Percentiles rank a stretch among this genome's conserved stretches.
Conservation (phyloP, 2,113 vertebrate species). For the Galemys pyrenaicus region DNA sequence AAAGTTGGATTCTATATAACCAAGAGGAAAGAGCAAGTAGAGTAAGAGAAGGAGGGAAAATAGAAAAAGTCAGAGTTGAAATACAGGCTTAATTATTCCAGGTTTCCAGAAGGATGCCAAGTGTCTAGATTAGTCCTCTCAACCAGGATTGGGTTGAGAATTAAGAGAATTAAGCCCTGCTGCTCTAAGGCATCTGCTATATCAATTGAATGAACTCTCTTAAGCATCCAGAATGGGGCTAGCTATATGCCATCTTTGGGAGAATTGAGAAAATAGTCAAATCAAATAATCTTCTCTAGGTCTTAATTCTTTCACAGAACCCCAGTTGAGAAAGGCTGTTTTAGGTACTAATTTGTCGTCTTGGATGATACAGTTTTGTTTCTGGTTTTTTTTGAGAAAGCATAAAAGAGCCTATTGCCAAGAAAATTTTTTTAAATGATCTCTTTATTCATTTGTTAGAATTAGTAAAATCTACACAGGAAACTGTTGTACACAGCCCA, state of each 20-base stretch:
- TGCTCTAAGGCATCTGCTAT: not conserved
- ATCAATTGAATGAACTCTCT: slow-evolving; percentile 10
- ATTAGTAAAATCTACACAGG: slow-evolving; percentile 2
- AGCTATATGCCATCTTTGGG: not conserved
- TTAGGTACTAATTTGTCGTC: slow-evolving; percentile 17
- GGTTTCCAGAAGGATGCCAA: not conserved
- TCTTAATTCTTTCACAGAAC: slow-evolving; percentile 2
- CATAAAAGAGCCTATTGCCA: not conserved
- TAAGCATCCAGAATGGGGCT: not conserved
- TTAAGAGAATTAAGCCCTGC: slow-evolving; percentile 22
- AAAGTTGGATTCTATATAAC: slow-evolving; percentile 11
- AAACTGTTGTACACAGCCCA: slow-evolving; percentile 12
- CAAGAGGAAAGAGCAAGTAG: not conserved
- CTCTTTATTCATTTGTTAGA: slow-evolving; percentile 45
- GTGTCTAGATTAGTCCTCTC: slow-evolving; percentile 8
- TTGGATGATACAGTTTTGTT: not conserved
- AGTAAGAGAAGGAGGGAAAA: not conserved
- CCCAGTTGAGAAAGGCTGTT: slow-evolving; percentile 19
- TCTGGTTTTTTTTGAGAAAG: no score
- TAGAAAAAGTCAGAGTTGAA: slow-evolving; percentile 17
- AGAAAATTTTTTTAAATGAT: slow-evolving; percentile 30
- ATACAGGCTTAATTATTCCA: slow-evolving; percentile 18
- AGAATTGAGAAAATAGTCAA: slow-evolving; percentile 11
- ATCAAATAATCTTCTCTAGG: slow-evolving; percentile 38
- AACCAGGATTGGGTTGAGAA: not conserved